These are phyloP conservation scores for Scortum barcoo DNA, from an alignment of 2,113 vertebrate species.

Conservation along the genomic window DNA sequence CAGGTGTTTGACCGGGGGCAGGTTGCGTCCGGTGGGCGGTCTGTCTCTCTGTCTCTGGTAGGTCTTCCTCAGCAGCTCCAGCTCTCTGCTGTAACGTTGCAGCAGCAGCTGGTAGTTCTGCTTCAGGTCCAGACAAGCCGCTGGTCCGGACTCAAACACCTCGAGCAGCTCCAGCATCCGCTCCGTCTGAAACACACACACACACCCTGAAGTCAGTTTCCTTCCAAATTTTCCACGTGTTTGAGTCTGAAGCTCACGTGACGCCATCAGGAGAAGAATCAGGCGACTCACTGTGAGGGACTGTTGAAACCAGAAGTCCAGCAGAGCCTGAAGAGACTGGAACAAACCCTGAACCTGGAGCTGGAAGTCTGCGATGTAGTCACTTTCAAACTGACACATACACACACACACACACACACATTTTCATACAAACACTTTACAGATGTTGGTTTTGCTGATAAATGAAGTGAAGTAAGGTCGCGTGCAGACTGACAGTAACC, in stretches of 20 bases:
- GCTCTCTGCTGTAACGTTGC: slow-evolving; percentile 83
- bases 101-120: slow-evolving; percentile 82
- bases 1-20: slow-evolving; percentile 81
- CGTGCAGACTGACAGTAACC: no score
- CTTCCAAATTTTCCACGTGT: no score
- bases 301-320: slow-evolving; percentile 86
- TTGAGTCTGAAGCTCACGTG: not conserved
- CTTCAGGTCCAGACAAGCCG: slow-evolving; percentile 80
- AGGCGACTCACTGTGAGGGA: slow-evolving; percentile 81
- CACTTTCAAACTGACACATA: slow-evolving; percentile 87
- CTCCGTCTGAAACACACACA: slow-evolving; percentile 81
- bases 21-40: slow-evolving; percentile 84
- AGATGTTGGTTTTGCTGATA: no score
- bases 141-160: slow-evolving; percentile 81
- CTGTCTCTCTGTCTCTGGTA: slow-evolving; percentile 86
- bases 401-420: slow-evolving; percentile 15
- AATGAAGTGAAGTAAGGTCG: no score
- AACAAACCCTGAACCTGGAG: slow-evolving; percentile 83
- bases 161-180: slow-evolving; percentile 84
- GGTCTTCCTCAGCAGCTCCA: slow-evolving; percentile 84
- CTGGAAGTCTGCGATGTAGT: slow-evolving; percentile 88
- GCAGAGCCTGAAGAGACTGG: slow-evolving; percentile 82
- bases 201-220: not conserved
- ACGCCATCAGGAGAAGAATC: not conserved
- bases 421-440: no score